A percentile compares a stretch with the other conserved stretches of the same genome.
Evolutionary conservation across 2,888 invertebrate species (phyloP).

Genomic region (Eristalis arbustorum): DNA sequence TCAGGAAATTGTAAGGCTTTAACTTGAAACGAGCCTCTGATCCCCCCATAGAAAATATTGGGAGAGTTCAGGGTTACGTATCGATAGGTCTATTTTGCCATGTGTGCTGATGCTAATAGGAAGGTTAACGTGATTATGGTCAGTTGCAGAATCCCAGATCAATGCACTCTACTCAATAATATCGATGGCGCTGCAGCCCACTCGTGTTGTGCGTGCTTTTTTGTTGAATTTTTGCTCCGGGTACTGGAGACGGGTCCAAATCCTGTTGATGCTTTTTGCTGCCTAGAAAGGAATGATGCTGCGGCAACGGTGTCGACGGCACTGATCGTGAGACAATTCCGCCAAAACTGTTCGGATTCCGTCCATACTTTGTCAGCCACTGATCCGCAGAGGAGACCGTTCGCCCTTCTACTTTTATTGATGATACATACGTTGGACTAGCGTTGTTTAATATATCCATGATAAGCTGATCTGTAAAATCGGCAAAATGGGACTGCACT

Average conservation of each 20-base stretch:
- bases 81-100: no score
- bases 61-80: no score
- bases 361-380: slow-evolving; percentile 76
- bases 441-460: slow-evolving; percentile 72
- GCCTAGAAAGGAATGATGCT: slow-evolving; percentile 71
- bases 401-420: slow-evolving; percentile 58
- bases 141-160: no score
- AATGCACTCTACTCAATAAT: no score
- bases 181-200: no score
- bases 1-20: no score
- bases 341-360: slow-evolving; percentile 74
- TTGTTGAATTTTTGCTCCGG: slow-evolving; percentile 64
- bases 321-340: slow-evolving; percentile 84
- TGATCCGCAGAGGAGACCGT: slow-evolving; percentile 56
- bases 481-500: slow-evolving; percentile 87
- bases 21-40: no score
- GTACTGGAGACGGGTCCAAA: slow-evolving; percentile 60
- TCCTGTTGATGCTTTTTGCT: slow-evolving; percentile 57
- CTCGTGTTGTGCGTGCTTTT: no score
- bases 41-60: no score
- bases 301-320: slow-evolving; percentile 85
- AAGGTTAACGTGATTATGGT: no score
- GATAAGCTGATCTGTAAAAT: slow-evolving; percentile 81
- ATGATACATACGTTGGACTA: slow-evolving; percentile 48
- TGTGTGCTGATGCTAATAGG: no score